phyloP scores from a whole-genome alignment of 2,797 vertebrate genomes.

The Pygocentrus nattereri region DNA sequence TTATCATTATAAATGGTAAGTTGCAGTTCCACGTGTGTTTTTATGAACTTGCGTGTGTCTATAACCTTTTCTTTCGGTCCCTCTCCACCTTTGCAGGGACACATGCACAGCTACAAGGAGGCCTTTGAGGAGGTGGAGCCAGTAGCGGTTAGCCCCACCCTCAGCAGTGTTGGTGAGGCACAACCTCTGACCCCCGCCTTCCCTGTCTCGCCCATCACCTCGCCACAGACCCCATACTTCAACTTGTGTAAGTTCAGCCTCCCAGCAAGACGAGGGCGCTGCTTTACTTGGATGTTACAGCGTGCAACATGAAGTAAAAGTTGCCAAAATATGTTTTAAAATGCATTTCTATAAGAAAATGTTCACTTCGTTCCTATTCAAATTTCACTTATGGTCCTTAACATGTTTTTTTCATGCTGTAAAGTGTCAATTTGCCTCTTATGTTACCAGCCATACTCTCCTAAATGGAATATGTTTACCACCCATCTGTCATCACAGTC shows the following conservation, averaged over 20 bases:
- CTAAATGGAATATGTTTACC: neutral
- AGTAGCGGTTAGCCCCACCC: slow-evolving; percentile 76
- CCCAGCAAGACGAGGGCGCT: slow-evolving; percentile 61
- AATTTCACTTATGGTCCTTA: neutral
- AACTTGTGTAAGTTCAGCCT: slow-evolving; percentile 77
- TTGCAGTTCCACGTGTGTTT: too few species aligned
- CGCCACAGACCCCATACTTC: slow-evolving; percentile 80
- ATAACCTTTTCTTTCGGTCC: neutral
- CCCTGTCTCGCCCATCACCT: slow-evolving; percentile 76
- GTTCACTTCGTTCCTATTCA: neutral
- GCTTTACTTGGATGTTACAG: neutral
- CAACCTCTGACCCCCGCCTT: slow-evolving; percentile 77
- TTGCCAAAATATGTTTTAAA: neutral
- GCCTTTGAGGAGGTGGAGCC: slow-evolving; percentile 87
- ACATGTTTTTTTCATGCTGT: slow-evolving; percentile 14
- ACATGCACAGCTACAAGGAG: slow-evolving; percentile 92
- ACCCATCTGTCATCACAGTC: slow-evolving; percentile 11
- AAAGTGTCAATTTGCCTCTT: neutral
- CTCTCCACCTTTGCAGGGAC: slow-evolving; percentile 73
- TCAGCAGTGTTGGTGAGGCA: slow-evolving; percentile 85
- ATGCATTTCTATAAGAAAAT: neutral
- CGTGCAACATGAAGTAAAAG: neutral
- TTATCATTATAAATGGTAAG: too few species aligned
- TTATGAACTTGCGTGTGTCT: too few species aligned
- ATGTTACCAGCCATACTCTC: slow-evolving; percentile 12